Evolutionary conservation across 2,888 invertebrate genomes (phyloP).

Genomic region (Hirtodrosophila cameraria): DNA sequence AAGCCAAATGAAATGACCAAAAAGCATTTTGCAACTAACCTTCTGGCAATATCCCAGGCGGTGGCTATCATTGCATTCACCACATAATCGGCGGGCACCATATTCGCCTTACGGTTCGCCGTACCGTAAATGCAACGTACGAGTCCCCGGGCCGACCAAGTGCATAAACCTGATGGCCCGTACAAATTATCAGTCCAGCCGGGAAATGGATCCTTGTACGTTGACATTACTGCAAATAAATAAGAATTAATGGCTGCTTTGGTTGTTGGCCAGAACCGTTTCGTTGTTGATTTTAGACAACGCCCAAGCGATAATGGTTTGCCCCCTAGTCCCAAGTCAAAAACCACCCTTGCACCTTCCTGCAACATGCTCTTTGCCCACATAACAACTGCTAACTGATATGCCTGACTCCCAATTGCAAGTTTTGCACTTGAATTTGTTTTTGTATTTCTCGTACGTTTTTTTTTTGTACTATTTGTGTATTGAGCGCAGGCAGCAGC

Average conservation of each 20-base stretch:
- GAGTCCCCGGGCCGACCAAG: constrained; percentile 83
- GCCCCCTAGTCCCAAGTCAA: constrained; percentile 8
- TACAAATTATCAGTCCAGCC: constrained; percentile 85
- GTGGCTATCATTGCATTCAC: constrained; percentile 84
- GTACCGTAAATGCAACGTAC: constrained; percentile 83
- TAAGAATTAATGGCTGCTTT: constrained; percentile 80
- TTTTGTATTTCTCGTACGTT: constrained; percentile 4
- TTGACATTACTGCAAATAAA: constrained; percentile 84
- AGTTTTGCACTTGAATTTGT: constrained; percentile 74
- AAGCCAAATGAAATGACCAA: background rate
- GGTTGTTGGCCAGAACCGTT: constrained; percentile 48
- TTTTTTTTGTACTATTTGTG: constrained; percentile 19
- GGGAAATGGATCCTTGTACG: constrained; percentile 84
- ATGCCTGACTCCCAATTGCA: constrained; percentile 72
- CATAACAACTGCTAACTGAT: constrained; percentile 56
- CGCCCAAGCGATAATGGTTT: constrained; percentile 65
- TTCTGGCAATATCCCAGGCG: constrained; percentile 84
- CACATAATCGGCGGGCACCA: constrained; percentile 84
- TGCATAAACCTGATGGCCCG: constrained; percentile 84
- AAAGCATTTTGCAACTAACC: constrained; percentile 67
- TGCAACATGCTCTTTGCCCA: constrained; percentile 12
- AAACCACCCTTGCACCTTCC: background rate
- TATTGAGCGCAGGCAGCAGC: constrained; percentile 22
- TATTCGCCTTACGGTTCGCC: constrained; percentile 82
- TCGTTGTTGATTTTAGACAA: constrained; percentile 64